A percentile compares a stretch with the other conserved stretches of the same genome.
Conservation (phyloP, 2,113 vertebrate genomes). For the Lepus americanus region DNA sequence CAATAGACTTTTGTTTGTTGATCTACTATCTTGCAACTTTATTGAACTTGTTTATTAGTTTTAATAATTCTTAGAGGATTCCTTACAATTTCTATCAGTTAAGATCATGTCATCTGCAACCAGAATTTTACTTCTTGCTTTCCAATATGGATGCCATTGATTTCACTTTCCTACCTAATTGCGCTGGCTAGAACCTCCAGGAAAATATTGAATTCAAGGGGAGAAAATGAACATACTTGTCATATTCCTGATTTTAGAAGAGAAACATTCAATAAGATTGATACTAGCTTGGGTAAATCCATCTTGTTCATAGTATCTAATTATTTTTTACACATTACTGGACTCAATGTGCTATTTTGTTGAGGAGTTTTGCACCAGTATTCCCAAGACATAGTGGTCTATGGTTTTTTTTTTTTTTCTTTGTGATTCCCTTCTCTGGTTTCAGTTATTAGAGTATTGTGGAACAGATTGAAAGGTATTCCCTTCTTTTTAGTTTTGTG, state of each 20-base stretch:
- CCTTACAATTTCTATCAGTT: neutral
- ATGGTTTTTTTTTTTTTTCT: neutral
- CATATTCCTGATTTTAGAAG: neutral
- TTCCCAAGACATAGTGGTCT: neutral
- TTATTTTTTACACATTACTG: neutral
- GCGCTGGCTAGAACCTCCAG: neutral
- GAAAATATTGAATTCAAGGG: neutral
- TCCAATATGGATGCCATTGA: neutral
- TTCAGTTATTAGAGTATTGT: neutral
- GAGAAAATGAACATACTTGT: neutral
- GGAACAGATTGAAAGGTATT: neutral
- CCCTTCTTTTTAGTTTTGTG: neutral
- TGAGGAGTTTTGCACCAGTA: neutral
- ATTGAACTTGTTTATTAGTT: conserved; percentile 9
- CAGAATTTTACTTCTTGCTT: neutral
- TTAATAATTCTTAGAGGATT: conserved; percentile 1
- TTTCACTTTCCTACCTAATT: conserved; percentile 20
- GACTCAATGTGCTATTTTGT: conserved; percentile 38
- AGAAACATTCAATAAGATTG: neutral
- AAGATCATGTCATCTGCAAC: neutral
- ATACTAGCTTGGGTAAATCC: neutral
- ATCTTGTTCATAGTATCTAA: neutral
- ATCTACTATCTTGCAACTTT: neutral
- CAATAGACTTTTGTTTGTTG: neutral
- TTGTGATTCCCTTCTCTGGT: neutral